phyloP scores from a whole-genome alignment of 2,113 vertebrate genomes.

The Ranitomeya variabilis region DNA sequence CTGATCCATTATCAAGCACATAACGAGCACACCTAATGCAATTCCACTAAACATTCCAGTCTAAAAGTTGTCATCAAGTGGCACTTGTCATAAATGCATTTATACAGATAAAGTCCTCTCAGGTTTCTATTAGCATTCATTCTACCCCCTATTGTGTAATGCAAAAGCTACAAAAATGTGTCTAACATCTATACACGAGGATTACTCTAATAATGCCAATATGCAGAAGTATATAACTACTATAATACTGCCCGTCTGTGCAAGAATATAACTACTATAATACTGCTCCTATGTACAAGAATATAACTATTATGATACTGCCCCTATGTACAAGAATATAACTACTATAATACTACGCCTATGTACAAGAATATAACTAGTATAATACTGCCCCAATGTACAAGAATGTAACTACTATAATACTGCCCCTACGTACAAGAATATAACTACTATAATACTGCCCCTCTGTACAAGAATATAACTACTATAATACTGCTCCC shows the following conservation, averaged over 20 bases:
- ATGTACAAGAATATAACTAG: too few relatives aligned
- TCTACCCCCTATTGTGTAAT: not conserved
- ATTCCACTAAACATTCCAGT: not conserved
- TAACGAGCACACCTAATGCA: too few relatives aligned
- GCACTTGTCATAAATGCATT: not conserved
- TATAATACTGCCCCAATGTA: too few relatives aligned
- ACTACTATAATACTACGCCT: too few relatives aligned
- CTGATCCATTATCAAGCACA: not conserved
- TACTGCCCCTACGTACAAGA: too few relatives aligned
- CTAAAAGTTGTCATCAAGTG: not conserved
- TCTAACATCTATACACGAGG: not conserved
- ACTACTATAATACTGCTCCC: not conserved
- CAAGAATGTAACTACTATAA: too few relatives aligned
- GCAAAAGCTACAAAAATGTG: not conserved
- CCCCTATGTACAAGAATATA: too few relatives aligned
- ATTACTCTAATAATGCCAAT: not conserved
- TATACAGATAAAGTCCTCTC: not conserved
- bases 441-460: too few relatives aligned
- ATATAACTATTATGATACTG: not conserved
- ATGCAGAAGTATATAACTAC: not conserved
- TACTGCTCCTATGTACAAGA: not conserved
- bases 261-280: not conserved
- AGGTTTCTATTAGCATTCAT: not conserved
- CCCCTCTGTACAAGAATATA: not conserved
- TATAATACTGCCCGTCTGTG: not conserved